These are phyloP conservation scores for Coenobita brevimanus DNA, from an alignment of 1,140 invertebrate genomes.

Conservation along the genomic window DNA sequence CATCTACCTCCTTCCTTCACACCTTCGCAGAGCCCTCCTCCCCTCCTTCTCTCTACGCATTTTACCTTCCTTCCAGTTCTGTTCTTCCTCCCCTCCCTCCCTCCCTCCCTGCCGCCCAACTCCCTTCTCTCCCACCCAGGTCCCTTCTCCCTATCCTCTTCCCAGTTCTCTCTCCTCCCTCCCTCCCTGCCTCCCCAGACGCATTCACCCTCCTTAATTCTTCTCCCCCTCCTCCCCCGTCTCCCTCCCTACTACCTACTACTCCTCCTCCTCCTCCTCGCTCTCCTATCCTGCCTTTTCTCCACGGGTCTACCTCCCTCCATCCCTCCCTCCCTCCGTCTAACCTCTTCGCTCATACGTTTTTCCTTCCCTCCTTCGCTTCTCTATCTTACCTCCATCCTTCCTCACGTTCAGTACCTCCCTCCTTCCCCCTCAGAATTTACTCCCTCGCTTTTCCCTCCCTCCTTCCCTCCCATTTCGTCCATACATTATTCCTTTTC, in stretches of 20 bases:
- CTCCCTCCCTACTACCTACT: background rate
- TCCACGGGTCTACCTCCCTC: background rate
- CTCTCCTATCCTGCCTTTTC: background rate
- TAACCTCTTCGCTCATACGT: background rate
- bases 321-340: no score
- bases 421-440: background rate
- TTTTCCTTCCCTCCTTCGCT: background rate
- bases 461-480: no score
- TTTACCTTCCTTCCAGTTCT: background rate
- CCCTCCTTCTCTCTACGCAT: background rate
- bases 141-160: background rate
- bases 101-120: background rate
- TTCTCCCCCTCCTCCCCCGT: background rate
- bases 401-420: background rate
- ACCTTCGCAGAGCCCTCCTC: background rate
- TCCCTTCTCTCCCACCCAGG: background rate
- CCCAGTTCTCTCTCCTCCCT: background rate
- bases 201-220: background rate
- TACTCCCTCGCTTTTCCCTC: no score
- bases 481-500: no score
- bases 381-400: background rate
- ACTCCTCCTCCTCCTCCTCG: background rate
- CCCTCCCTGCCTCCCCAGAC: background rate
- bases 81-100: background rate
- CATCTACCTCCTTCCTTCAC: background rate